These are phyloP conservation scores for Apodemia mormo DNA, from an alignment of 2,888 invertebrate genomes.

Conservation along the genomic window DNA sequence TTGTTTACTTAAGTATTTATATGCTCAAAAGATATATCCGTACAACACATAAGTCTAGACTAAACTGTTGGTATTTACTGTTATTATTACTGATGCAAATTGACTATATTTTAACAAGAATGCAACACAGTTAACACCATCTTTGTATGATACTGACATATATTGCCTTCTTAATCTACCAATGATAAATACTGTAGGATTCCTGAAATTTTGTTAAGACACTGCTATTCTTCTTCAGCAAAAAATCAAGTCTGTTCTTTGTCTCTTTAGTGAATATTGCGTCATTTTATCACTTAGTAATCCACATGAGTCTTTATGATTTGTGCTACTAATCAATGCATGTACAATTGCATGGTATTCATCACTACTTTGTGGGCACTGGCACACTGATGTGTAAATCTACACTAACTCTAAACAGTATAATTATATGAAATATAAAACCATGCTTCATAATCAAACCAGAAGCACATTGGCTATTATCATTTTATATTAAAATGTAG, in stretches of 20 bases:
- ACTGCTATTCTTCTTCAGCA: neutral
- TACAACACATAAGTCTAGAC: no score
- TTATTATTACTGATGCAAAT: no score
- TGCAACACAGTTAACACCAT: no score
- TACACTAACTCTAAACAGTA: conserved; percentile 48
- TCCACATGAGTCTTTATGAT: conserved; percentile 24
- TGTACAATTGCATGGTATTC: conserved; percentile 44
- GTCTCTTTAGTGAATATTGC: conserved; percentile 4
- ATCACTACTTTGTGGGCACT: conserved; percentile 30
- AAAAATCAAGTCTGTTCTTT: neutral
- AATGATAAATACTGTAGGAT: no score
- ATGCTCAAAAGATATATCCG: no score
- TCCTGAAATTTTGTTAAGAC: no score
- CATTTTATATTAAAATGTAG: conserved; percentile 48
- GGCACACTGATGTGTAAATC: conserved; percentile 71
- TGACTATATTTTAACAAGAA: no score
- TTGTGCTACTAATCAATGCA: conserved; percentile 31
- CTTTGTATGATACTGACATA: no score
- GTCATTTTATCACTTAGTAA: conserved; percentile 3
- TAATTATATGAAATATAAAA: conserved; percentile 30
- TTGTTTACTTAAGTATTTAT: no score
- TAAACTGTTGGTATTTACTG: no score
- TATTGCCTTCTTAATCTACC: no score
- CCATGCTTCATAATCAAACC: conserved; percentile 59
- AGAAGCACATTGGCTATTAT: conserved; percentile 66